Evolutionary conservation across 2,113 vertebrate genomes (phyloP).

Genomic region (Pedetes capensis): DNA sequence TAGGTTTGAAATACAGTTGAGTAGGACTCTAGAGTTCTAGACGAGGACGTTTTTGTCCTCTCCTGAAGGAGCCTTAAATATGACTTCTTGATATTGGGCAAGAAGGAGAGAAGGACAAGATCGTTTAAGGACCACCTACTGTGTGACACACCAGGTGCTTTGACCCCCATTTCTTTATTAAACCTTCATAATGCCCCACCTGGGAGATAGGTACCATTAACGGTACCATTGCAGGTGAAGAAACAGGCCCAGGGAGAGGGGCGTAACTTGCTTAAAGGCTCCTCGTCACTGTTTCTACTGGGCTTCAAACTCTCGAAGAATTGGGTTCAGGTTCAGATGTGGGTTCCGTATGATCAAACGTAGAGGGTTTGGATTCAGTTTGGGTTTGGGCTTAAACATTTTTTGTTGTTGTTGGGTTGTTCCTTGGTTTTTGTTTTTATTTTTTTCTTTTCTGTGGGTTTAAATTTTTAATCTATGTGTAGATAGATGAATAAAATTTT

Average conservation of each 20-base stretch:
- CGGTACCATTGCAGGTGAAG: background rate
- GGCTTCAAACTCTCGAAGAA: too few species aligned
- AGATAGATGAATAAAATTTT: too few species aligned
- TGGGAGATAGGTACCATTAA: background rate
- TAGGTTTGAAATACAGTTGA: background rate
- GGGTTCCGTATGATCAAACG: too few species aligned
- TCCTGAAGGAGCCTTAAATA: background rate
- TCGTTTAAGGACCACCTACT: background rate
- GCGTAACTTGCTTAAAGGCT: background rate
- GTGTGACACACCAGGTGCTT: background rate
- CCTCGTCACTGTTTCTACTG: background rate
- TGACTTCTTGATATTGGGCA: background rate
- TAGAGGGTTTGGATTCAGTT: too few species aligned
- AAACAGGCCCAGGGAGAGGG: background rate
- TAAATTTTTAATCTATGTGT: too few species aligned
- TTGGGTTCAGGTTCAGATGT: too few species aligned
- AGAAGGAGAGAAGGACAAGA: background rate
- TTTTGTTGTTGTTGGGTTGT: too few species aligned
- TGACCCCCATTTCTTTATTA: accelerated
- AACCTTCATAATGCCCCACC: background rate
- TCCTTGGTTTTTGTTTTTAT: too few species aligned
- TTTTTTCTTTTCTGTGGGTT: too few species aligned
- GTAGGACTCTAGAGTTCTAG: background rate
- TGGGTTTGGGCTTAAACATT: too few species aligned
- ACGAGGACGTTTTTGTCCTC: background rate